These are phyloP conservation scores for Lepidurus apus DNA, from an alignment of 1,140 invertebrate species.

Conservation along the genomic window DNA sequence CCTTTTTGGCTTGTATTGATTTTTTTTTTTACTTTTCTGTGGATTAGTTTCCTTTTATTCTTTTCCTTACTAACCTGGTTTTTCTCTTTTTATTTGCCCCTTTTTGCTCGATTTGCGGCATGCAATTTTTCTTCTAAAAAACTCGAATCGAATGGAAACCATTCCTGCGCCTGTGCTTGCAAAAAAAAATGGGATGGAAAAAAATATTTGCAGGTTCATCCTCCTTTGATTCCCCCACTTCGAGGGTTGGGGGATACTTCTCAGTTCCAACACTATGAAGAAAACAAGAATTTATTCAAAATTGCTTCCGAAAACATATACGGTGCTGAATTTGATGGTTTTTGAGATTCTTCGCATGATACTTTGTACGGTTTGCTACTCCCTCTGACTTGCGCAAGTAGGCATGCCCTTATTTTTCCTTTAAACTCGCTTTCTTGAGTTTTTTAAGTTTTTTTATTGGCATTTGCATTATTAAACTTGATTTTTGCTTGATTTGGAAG, in stretches of 20 bases:
- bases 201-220: constrained; percentile 45
- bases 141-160: too few relatives aligned
- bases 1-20: constrained; percentile 3
- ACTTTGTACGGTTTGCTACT: constrained; percentile 12
- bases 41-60: background rate
- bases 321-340: constrained; percentile 54
- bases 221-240: constrained; percentile 52
- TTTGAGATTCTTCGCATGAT: constrained; percentile 44
- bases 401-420: background rate
- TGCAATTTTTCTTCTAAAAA: constrained; percentile 4
- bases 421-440: background rate
- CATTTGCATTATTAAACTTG: background rate
- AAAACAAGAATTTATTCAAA: constrained; percentile 48
- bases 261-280: constrained; percentile 56
- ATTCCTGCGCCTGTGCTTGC: background rate
- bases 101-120: constrained; percentile 25
- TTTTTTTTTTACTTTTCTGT: background rate
- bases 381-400: constrained; percentile 25
- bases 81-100: background rate
- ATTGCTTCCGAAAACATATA: constrained; percentile 47
- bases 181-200: background rate
- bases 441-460: background rate
- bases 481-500: background rate
- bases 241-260: constrained; percentile 51
- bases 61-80: background rate